These are phyloP conservation scores for Apamea epomidion DNA, from an alignment of 2,888 invertebrate species.

Conservation along the genomic window DNA sequence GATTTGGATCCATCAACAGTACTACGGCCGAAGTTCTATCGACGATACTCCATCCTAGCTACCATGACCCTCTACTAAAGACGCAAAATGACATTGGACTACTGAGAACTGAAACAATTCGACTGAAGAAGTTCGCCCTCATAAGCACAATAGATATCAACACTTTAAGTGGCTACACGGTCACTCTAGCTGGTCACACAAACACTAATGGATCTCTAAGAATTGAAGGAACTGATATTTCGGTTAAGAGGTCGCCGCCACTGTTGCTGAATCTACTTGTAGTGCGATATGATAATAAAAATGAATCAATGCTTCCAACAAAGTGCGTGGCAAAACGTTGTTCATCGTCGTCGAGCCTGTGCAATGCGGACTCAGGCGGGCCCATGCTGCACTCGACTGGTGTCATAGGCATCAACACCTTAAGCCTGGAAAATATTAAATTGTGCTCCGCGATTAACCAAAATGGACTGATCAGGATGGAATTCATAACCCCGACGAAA, in stretches of 20 bases:
- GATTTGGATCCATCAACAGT: constrained; percentile 34
- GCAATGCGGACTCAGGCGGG: constrained; percentile 46
- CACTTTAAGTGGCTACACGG: constrained; percentile 17
- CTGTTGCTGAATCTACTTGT: constrained; percentile 21
- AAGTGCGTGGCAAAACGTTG: constrained; percentile 36
- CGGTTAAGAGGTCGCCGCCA: neutral
- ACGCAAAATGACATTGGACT: constrained; percentile 49
- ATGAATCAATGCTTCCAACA: constrained; percentile 6
- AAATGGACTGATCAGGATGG: constrained; percentile 27
- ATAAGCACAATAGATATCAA: constrained; percentile 46
- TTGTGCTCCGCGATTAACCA: constrained; percentile 29
- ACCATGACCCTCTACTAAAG: constrained; percentile 18
- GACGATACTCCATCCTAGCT: constrained; percentile 35
- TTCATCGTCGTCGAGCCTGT: neutral
- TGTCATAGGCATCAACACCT: constrained; percentile 40
- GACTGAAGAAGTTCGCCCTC: constrained; percentile 22
- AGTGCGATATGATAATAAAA: constrained; percentile 33
- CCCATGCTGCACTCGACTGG: constrained; percentile 47
- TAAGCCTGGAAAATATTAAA: constrained; percentile 40
- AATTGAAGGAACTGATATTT: neutral
- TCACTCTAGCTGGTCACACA: constrained; percentile 29
- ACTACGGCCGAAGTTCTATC: constrained; percentile 32
- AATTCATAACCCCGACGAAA: constrained; percentile 34
- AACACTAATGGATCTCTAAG: constrained; percentile 5
- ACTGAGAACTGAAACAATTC: constrained; percentile 35